Conservation (phyloP, 2,797 vertebrate genomes). For the Lycodopsis pacificus region DNA sequence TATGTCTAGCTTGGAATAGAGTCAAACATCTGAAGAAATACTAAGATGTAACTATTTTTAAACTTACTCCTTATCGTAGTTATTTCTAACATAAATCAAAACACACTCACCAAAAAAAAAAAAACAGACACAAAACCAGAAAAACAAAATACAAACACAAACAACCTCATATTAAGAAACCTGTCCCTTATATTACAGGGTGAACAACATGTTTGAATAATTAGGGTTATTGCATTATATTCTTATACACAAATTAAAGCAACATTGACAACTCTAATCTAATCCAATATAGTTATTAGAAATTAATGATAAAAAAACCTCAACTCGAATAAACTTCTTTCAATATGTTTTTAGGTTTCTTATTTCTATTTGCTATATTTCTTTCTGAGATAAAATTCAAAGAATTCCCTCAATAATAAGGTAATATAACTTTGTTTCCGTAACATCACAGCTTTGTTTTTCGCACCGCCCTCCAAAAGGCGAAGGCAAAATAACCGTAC, state of each 20-base stretch:
- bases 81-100: background rate
- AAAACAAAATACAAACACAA: background rate
- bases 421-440: background rate
- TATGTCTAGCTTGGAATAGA: conserved; percentile 1
- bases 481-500: background rate
- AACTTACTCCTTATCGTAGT: background rate
- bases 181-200: background rate
- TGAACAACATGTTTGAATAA: background rate
- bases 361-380: background rate
- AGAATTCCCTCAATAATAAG: background rate
- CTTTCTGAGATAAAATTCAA: background rate
- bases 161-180: background rate
- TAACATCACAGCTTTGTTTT: background rate
- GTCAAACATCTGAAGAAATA: background rate
- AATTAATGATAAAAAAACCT: too few relatives aligned
- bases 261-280: too few relatives aligned
- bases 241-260: too few relatives aligned
- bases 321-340: background rate
- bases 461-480: background rate
- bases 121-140: background rate
- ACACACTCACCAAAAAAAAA: background rate
- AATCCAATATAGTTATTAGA: too few relatives aligned
- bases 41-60: background rate
- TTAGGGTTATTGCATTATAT: too few relatives aligned
- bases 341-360: background rate